Base-by-base conservation (phyloP, 1,140 invertebrate genomes). In the Ctenoplectra terminalis region DNA sequence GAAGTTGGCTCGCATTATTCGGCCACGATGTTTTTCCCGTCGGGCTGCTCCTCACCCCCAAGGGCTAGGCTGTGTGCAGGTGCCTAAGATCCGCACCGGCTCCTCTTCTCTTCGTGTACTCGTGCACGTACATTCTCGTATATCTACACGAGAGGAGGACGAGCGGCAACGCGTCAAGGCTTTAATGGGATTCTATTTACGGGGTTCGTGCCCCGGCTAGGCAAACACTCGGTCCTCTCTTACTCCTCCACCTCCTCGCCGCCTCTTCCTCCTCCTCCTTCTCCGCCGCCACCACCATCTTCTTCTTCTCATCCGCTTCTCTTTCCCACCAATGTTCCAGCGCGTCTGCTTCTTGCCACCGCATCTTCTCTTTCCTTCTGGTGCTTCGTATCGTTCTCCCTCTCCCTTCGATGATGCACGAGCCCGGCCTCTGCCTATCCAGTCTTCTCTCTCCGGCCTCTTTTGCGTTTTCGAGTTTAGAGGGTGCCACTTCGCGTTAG, bases 101-200 rank as follows among this genome's bases (percentile, higher is more conserved):
- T 11, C 52, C 40, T 15, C 56, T 13, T 40, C 56, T 61, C 34
- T 31, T 34, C 37, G n/a, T 29, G 56, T 26, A 60, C 54, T 54
- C 56, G 56, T 43, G 20, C 61, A 82, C 64, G 73, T 76, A 70
- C 50, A 40, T 46, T 61, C 61, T 61, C 70, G 37, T 84, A 73
- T 81, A 81, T 70, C 67, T 58, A 63, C 64, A 69, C 66, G 70
- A 72, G 72, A 82, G 69, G 80, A 80, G 83, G 81, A 87, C 75
- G 87, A 85, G 87, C 82, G 82, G 83, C 77, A 88, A 84, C 87
- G 90, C 90, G 87, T 89, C 92, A 89, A 91, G 84, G 83, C 90
- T 90, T 92, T 93, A 93, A 93, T 93, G 90, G 91, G 89, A 93
- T 92, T 93, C 91, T 93, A 92, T 92, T 93, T 93, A 93, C 91